These are phyloP conservation scores for Rhagologus leucostigma DNA, from an alignment of 2,113 vertebrate species.

Conservation along the genomic window DNA sequence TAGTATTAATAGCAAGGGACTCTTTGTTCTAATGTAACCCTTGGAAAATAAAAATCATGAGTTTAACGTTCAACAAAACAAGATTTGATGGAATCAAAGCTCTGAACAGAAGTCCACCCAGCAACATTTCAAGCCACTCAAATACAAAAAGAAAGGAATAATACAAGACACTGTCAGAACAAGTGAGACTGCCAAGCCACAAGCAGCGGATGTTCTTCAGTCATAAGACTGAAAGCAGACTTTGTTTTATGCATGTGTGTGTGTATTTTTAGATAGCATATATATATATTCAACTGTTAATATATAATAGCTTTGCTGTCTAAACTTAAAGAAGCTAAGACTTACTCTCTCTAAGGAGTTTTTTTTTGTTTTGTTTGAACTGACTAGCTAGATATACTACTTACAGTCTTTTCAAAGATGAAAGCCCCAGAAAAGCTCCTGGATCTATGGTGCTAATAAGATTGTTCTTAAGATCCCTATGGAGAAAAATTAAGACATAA, in stretches of 20 bases:
- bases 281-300: background rate
- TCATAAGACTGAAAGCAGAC: background rate
- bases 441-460: slow-evolving; percentile 90
- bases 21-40: background rate
- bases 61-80: background rate
- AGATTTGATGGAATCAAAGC: background rate
- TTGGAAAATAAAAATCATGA: background rate
- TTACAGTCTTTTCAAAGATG: slow-evolving; percentile 92
- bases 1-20: background rate
- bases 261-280: background rate
- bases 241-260: background rate
- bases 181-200: background rate
- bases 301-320: background rate
- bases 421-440: slow-evolving; percentile 89
- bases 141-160: background rate
- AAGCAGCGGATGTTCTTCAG: background rate
- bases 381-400: slow-evolving; percentile 59
- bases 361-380: background rate
- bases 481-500: slow-evolving; percentile 18
- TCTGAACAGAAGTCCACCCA: background rate
- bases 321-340: background rate
- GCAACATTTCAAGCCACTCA: background rate
- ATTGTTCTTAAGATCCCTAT: slow-evolving; percentile 94
- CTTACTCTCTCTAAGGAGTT: background rate
- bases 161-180: background rate